Conservation (phyloP, 2,888 invertebrate genomes). For the Noctua fimbriata region DNA sequence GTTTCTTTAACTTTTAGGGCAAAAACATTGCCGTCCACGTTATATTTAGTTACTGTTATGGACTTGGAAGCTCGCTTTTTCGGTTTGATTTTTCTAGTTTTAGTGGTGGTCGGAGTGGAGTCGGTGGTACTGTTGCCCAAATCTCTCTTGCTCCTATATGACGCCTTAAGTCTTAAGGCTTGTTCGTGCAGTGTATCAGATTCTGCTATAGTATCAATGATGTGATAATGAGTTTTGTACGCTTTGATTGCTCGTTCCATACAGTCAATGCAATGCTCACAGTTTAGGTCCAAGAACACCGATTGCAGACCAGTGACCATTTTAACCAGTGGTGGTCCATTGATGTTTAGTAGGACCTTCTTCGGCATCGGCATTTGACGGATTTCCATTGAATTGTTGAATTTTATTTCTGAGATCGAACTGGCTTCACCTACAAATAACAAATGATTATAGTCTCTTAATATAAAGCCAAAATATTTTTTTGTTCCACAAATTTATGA, state of each 20-base stretch:
- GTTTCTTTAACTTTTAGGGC: conserved; percentile 82
- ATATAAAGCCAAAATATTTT: background rate
- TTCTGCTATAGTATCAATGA: conserved; percentile 50
- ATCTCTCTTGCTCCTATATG: conserved; percentile 69
- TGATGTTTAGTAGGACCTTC: conserved; percentile 69
- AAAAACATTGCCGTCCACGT: conserved; percentile 74
- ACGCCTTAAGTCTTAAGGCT: conserved; percentile 57
- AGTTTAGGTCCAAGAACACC: conserved; percentile 72
- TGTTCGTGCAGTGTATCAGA: conserved; percentile 69
- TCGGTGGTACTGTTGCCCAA: conserved; percentile 16
- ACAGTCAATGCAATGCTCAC: conserved; percentile 75
- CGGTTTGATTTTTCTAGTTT: conserved; percentile 65
- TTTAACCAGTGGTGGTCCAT: conserved; percentile 62
- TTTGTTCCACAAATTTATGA: background rate
- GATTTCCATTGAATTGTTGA: conserved; percentile 39
- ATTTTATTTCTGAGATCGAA: conserved; percentile 50
- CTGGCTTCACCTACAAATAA: conserved; percentile 22
- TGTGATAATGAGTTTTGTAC: conserved; percentile 61
- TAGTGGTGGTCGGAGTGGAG: conserved; percentile 11
- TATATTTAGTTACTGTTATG: conserved; percentile 79
- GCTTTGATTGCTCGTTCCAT: conserved; percentile 78
- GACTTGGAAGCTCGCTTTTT: conserved; percentile 68
- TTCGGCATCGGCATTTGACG: conserved; percentile 56
- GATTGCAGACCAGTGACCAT: conserved; percentile 69
- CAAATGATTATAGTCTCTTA: background rate